These are phyloP conservation scores for Microctonus aethiopoides DNA, from an alignment of 2,888 invertebrate species.

Conservation along the genomic window DNA sequence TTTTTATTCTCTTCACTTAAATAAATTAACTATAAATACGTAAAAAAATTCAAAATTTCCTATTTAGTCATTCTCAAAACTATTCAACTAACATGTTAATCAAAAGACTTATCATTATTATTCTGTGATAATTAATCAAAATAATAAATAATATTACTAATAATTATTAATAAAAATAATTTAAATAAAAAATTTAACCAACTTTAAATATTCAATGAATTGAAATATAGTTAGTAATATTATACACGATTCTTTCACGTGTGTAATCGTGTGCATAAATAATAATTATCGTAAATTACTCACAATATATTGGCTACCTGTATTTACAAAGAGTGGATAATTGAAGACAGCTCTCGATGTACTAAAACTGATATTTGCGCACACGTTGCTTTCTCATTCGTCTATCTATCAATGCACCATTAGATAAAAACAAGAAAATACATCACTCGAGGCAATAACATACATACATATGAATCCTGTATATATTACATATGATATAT, in stretches of 20 bases:
- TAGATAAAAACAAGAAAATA: not conserved
- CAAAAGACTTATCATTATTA: too few relatives aligned
- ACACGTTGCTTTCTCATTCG: slow-evolving; percentile 7
- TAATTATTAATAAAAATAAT: too few relatives aligned
- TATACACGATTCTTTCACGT: not conserved
- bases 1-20: too few relatives aligned
- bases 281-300: slow-evolving; percentile 21
- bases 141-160: too few relatives aligned
- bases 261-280: slow-evolving; percentile 18
- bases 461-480: not conserved
- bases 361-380: not conserved
- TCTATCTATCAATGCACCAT: slow-evolving; percentile 5
- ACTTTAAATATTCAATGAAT: not conserved
- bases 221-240: too few relatives aligned
- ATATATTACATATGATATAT: not conserved
- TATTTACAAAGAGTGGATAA: slow-evolving; percentile 30
- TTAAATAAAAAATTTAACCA: not conserved
- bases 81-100: too few relatives aligned
- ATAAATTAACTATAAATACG: too few relatives aligned
- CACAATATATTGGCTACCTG: slow-evolving; percentile 25
- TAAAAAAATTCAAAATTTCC: too few relatives aligned
- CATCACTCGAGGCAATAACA: not conserved
- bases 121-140: too few relatives aligned
- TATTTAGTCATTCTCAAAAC: too few relatives aligned
- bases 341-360: slow-evolving; percentile 16